Base-by-base conservation (phyloP, 2,797 vertebrate species). In the Tinamus major region DNA sequence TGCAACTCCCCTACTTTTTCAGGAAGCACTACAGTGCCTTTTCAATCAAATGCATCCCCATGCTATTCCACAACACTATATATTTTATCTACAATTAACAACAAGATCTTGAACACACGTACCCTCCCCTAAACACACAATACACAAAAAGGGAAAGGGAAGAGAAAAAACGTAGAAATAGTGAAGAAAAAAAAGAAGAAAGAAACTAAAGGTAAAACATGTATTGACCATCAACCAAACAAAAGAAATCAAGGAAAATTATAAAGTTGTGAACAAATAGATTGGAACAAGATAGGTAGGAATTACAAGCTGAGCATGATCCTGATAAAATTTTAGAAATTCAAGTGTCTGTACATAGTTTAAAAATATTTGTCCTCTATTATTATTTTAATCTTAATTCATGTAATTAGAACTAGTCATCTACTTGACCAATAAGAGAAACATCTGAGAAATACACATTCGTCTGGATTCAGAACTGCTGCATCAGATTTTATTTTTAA, bases 1-100 rank as follows among this genome's bases (percentile, higher is more conserved):
- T 96, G 97, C 93, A 95, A 96, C 97, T 96, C 90, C 82, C 85
- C 95, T 88, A 96, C 93, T 96, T 97, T 94, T 96, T 95, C 93
- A 97, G 96, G 92, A 97, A 97, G 97, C 90, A 95, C 94, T 84
- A 97, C 95, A 96, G 95, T 97, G 96, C 97, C 97, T 96, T 98
- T 97, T 92, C 95, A 97, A 92, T 72, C 95, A 78, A 96, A 97
- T 46, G 93, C 96, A 96, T 95, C 96, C 87, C 94, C 97, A 98
- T 97, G 97, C 97, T 97, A 96, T 88, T 97, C 96, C 97, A 97
- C 97, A 96, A 97, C 98, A 98, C 95, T 96, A 98, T 97, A 92
- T 85, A 75, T 89, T 89, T 94, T 98, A 98, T 97, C 97, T 97
- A 98, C 98, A 98, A 98, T 97, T 98, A 97, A 96, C 92, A 89